phyloP scores from a whole-genome alignment of 2,888 invertebrate genomes.

The Drosophila fulvimacula region DNA sequence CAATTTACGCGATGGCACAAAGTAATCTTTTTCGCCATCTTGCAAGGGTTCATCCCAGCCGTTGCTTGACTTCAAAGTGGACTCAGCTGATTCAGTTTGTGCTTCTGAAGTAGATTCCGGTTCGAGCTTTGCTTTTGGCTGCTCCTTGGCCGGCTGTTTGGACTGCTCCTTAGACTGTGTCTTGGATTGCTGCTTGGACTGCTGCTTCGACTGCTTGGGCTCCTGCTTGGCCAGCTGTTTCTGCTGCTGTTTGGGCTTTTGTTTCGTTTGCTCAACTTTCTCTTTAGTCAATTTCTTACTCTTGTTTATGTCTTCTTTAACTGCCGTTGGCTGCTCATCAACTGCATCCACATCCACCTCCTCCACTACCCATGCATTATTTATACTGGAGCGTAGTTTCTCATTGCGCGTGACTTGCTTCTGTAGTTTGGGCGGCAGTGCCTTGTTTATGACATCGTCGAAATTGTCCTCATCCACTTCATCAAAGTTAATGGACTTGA shows the following conservation, averaged over 20 bases:
- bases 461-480: slow-evolving; percentile 82
- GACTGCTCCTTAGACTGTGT: not conserved
- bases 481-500: slow-evolving; percentile 79
- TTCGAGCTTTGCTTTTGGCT: slow-evolving; percentile 5
- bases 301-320: slow-evolving; percentile 24
- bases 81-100: not conserved
- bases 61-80: slow-evolving; percentile 25
- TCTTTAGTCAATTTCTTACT: slow-evolving; percentile 25
- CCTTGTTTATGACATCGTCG: slow-evolving; percentile 75
- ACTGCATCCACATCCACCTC: slow-evolving; percentile 56
- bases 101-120: not conserved
- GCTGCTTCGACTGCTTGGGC: slow-evolving; percentile 14
- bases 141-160: slow-evolving; percentile 1
- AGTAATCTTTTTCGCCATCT: slow-evolving; percentile 85
- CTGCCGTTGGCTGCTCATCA: slow-evolving; percentile 24
- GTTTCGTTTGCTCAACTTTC: slow-evolving; percentile 8
- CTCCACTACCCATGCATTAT: slow-evolving; percentile 76
- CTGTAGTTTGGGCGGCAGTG: slow-evolving; percentile 73
- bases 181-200: slow-evolving; percentile 3
- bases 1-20: slow-evolving; percentile 80
- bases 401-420: slow-evolving; percentile 74
- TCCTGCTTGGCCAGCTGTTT: not conserved
- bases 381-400: slow-evolving; percentile 62
- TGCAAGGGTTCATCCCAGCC: slow-evolving; percentile 85
- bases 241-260: slow-evolving; percentile 2